Base-by-base conservation (phyloP, 2,797 vertebrate species). In the Poeciliopsis turneri region DNA sequence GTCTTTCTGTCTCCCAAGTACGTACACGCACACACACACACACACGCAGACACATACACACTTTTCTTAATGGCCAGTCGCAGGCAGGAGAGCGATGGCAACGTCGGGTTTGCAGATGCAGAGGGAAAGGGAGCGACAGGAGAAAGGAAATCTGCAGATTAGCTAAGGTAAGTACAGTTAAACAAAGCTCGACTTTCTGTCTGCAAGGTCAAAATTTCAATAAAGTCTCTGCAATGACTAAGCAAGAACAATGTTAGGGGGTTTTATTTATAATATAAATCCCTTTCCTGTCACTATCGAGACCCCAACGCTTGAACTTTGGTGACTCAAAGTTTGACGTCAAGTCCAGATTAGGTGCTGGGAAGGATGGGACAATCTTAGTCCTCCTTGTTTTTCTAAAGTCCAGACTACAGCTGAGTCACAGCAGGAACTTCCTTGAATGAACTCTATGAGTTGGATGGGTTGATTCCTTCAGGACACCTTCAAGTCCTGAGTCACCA, bases 61-160 rank as follows among this genome's bases (percentile, higher is more conserved):
- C 61, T 30, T 47, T 76, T 9, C 39, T 78, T 84, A 85, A 80
- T 75, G 61, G 75, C 78, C 72, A 75, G 59, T 72, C 51, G 47
- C 76, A 78, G 80, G 76, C 33, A 18, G 73, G 70, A 49, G 76
- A 61, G 70, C 47, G 47, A 84, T 53, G 51, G 51, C 10, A 33
- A 64, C 71, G 68, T 36, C n/a, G 64, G 78, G 12, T 71, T 36
- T 45, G 25, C 73, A 78, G 72, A 72, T 28, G 25, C 20, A 20
- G 30, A 55, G 66, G 59, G 72, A 43, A 30, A 70, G 73, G 55
- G 59, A 33, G 28, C n/a, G 75, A 77, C 45, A 2, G 53, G 57
- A 71, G 61, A 23, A 39, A 15, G 30, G 47, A 76, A 53, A n/a
- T 72, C 45, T 20, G 30, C 16, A 20, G 70, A 36, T 57, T 28